phyloP scores from a whole-genome alignment of 2,888 invertebrate species.

The Endotricha flammealis region DNA sequence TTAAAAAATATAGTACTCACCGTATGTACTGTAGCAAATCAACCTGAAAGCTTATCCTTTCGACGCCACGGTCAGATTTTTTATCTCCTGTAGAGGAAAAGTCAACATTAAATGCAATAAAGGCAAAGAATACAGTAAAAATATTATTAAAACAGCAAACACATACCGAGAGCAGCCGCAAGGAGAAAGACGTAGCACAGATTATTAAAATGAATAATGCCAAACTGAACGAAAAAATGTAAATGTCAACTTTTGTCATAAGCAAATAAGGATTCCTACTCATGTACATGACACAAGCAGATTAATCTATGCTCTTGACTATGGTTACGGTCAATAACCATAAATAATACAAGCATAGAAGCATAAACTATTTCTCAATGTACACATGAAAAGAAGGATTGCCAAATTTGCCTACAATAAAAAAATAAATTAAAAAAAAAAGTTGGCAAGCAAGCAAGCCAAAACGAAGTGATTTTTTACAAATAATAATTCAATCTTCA shows the following conservation, averaged over 20 bases:
- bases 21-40: conserved; percentile 74
- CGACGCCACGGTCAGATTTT: conserved; percentile 66
- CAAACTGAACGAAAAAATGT: background rate
- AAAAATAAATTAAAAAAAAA: background rate
- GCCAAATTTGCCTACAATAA: no score
- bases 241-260: conserved; percentile 1
- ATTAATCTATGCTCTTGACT: no score
- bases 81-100: conserved; percentile 56
- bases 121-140: conserved; percentile 35
- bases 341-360: no score
- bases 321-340: no score
- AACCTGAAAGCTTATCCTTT: conserved; percentile 60
- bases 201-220: conserved; percentile 1
- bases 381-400: no score
- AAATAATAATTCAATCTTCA: no score
- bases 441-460: background rate
- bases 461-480: no score
- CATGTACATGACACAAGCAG: no score
- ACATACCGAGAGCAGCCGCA: conserved; percentile 71
- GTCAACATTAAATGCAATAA: conserved; percentile 37
- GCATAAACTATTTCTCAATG: no score
- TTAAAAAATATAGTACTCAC: conserved; percentile 58
- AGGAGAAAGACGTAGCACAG: conserved; percentile 52
- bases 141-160: conserved; percentile 30
- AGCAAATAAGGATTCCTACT: no score